Conservation (phyloP, 2,888 invertebrate species). For the Andrena minutula region DNA sequence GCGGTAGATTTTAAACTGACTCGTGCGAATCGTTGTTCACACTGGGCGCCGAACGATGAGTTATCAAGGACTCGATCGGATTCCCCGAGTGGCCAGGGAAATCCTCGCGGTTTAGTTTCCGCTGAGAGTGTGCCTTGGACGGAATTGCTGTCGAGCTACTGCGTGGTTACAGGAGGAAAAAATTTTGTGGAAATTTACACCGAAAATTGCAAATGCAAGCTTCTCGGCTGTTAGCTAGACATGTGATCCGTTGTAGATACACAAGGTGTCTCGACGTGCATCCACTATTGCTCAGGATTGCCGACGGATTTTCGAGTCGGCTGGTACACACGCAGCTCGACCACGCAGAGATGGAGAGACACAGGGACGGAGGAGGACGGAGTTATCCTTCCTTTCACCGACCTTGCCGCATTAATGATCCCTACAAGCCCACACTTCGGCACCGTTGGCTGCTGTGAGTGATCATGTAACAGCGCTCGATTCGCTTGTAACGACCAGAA, state of each 20-base stretch:
- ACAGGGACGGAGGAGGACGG: constrained; percentile 53
- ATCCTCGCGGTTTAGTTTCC: constrained; percentile 72
- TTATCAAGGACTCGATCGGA: constrained; percentile 57
- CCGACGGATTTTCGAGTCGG: constrained; percentile 21
- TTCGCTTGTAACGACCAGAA: constrained; percentile 71
- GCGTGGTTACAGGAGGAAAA: too few species aligned
- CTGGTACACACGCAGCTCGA: constrained; percentile 1
- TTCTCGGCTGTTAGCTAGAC: too few species aligned
- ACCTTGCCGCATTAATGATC: constrained; percentile 79
- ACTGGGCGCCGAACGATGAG: neutral
- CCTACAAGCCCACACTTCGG: constrained; percentile 70
- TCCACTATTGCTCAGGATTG: neutral
- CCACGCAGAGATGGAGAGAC: constrained; percentile 20
- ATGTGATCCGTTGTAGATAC: too few species aligned
- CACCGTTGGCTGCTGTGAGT: constrained; percentile 59
- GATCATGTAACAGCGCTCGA: constrained; percentile 70
- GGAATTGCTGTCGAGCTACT: neutral
- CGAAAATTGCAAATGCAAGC: too few species aligned
- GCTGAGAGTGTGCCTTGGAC: constrained; percentile 25
- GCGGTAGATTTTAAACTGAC: constrained; percentile 12
- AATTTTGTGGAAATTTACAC: too few species aligned
- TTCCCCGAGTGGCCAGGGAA: constrained; percentile 68
- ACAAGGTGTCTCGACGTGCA: neutral
- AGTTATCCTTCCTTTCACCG: constrained; percentile 79
- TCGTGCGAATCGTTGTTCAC: constrained; percentile 11